Base-by-base conservation (phyloP, 2,113 vertebrate species). In the Trachemys scripta region DNA sequence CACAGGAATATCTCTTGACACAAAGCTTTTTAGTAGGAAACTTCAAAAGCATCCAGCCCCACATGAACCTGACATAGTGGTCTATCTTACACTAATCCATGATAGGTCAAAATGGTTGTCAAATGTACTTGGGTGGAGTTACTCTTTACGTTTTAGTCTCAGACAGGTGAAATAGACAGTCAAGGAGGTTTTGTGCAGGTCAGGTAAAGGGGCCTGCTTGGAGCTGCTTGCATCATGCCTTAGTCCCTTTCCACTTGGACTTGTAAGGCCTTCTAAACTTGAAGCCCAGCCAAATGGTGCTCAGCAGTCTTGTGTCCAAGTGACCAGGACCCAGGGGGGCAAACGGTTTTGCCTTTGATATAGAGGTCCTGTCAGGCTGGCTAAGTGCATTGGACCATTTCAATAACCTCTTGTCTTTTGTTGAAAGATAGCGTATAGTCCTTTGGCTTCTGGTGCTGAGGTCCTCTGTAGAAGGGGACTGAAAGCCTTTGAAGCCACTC, bases 361-460 rank as follows among this genome's bases (percentile, higher is more conserved):
- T 50, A 89, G 90, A 95, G 78, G 42, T 89, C 22, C 29, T 91
- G 83, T 75, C 8, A 84, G 94, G 57, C 87, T 78, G 57, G 80
- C 92, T 35, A 81, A 87, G 85, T 90, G 94, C 72, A 51, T 3
- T 38, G 90, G 4, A 65, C 75, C 94, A 79, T 5, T 85, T 65
- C 42, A 65, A 5, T 17, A n/a, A 69, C 35, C 10, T 35, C 49
- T 87, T 88, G 84, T 20, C 53, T 53, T 94, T 4, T 90, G 24
- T 85, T 89, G 54, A 87, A 95, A 89, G 87, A 90, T 20, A 45
- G 12, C 31, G 51, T 93, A 89, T 92, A 82, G 59, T 92, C 82
- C 87, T 95, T 92, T 90, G 87, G 80, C 65, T 83, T 89, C 80
- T 90, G 80, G 76, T 83, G 20, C 49, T 78, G 80, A 93, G 47